These are phyloP conservation scores for Nothobranchius furzeri DNA, from an alignment of 2,113 vertebrate species.

Conservation along the genomic window DNA sequence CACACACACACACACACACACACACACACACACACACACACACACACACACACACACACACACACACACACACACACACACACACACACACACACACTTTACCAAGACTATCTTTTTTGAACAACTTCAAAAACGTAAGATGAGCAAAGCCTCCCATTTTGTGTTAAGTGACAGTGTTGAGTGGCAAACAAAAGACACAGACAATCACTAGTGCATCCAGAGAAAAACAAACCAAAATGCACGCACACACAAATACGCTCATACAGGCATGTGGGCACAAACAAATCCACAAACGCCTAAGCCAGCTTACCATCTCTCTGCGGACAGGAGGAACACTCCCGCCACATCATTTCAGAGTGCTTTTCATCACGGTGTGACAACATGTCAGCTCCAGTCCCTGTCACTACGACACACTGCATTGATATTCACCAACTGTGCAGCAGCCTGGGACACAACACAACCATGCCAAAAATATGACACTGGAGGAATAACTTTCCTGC, in stretches of 20 bases:
- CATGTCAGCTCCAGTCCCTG: conserved; percentile 77
- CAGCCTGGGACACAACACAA: conserved; percentile 70
- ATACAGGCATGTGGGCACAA: conserved; percentile 52
- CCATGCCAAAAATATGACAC: conserved; percentile 76
- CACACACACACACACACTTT: no score
- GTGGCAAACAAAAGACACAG: conserved; percentile 14
- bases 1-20: no score
- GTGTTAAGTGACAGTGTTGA: conserved; percentile 18
- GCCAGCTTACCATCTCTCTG: conserved; percentile 70
- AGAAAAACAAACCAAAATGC: conserved; percentile 33
- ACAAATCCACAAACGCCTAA: conserved; percentile 64
- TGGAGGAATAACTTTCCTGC: conserved; percentile 66
- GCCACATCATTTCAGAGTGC: conserved; percentile 81
- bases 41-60: no score
- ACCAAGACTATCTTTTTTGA: background rate
- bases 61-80: background rate
- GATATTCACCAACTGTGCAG: conserved; percentile 78
- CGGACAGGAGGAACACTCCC: conserved; percentile 75
- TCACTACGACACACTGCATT: conserved; percentile 76
- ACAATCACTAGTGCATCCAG: conserved; percentile 31
- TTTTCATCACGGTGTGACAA: conserved; percentile 83
- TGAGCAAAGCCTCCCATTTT: conserved; percentile 19
- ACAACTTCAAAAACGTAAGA: conserved; percentile 5
- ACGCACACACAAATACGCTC: conserved; percentile 14
- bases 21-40: background rate